Evolutionary conservation across 2,113 vertebrate genomes (phyloP).

Genomic region (Plecturocebus donacophilus): DNA sequence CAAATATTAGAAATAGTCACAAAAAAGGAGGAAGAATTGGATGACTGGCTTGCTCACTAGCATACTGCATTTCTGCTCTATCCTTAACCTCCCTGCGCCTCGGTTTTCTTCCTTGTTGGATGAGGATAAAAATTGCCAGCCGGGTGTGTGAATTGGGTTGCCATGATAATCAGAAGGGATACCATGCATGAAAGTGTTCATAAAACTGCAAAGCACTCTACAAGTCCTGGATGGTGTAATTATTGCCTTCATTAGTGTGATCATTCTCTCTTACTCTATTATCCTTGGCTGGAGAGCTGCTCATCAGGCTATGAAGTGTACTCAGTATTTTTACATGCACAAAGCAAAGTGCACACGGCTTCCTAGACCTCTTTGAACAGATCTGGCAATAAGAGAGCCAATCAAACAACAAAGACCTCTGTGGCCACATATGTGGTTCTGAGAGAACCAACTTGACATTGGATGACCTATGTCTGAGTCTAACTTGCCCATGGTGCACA

Average conservation of each 20-base stretch:
- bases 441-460: neutral
- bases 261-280: slow-evolving; percentile 54
- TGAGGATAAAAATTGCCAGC: neutral
- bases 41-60: neutral
- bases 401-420: neutral
- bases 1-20: neutral
- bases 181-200: neutral
- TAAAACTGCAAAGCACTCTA: neutral
- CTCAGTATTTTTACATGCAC: slow-evolving; percentile 24
- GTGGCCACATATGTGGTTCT: accelerated
- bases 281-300: slow-evolving; percentile 60
- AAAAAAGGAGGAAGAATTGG: accelerated
- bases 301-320: slow-evolving; percentile 39
- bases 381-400: neutral
- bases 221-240: slow-evolving; percentile 39
- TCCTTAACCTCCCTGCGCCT: neutral
- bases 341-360: neutral
- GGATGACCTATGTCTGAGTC: neutral
- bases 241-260: slow-evolving; percentile 5
- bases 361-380: neutral
- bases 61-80: neutral
- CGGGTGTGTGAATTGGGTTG: neutral
- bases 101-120: neutral
- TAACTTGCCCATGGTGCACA: neutral
- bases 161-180: neutral